These are phyloP conservation scores for Gobio gobio DNA, from an alignment of 2,113 vertebrate species.

Conservation along the genomic window DNA sequence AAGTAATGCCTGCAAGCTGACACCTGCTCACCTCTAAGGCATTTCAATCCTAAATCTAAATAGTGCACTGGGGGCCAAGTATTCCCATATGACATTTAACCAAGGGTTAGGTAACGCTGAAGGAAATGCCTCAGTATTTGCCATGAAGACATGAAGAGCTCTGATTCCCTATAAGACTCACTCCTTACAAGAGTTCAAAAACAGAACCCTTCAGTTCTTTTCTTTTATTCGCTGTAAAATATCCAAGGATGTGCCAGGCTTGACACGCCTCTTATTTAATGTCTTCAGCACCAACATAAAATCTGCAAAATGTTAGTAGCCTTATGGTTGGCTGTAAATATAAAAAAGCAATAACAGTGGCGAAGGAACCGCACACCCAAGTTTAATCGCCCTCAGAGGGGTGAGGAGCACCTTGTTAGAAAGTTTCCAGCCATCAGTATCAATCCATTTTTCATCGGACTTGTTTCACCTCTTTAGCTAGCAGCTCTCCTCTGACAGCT, in stretches of 20 bases:
- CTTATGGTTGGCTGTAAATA: conserved; percentile 33
- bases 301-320: conserved; percentile 17
- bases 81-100: conserved; percentile 19
- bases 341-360: conserved; percentile 23
- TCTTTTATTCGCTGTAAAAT: neutral
- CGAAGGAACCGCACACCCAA: conserved; percentile 2
- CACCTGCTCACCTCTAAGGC: conserved; percentile 43
- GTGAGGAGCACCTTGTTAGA: conserved; percentile 36
- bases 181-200: neutral
- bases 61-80: neutral
- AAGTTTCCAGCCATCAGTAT: conserved; percentile 34
- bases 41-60: conserved; percentile 33
- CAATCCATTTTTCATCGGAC: conserved; percentile 36
- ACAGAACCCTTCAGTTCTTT: neutral
- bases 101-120: neutral
- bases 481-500: conserved; percentile 25
- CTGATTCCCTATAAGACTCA: neutral
- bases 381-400: conserved; percentile 15
- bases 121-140: conserved; percentile 2
- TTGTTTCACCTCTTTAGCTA: conserved; percentile 26
- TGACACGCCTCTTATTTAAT: neutral
- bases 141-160: neutral
- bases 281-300: conserved; percentile 32
- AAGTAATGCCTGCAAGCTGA: conserved; percentile 22
- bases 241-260: conserved; percentile 3